Evolutionary conservation across 2,113 vertebrate genomes (phyloP).

Genomic region (Mesitornis unicolor): DNA sequence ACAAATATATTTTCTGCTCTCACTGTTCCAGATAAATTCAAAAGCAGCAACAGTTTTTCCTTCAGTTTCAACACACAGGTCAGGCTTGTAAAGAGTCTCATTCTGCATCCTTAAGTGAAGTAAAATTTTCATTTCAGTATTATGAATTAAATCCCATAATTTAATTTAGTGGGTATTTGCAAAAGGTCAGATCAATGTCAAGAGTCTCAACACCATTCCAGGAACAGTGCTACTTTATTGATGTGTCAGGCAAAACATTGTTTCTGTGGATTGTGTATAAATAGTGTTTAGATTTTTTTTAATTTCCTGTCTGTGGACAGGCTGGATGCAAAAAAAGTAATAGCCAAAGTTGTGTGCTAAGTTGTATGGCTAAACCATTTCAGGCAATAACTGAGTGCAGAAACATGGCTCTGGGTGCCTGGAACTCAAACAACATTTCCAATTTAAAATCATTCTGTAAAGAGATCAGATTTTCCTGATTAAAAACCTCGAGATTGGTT

Average conservation of each 20-base stretch:
- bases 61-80: neutral
- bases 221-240: conserved; percentile 11
- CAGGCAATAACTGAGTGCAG: neutral
- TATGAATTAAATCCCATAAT: neutral
- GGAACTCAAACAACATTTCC: neutral
- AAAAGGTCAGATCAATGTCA: neutral
- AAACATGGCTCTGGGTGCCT: neutral
- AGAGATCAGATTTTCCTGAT: conserved; percentile 48
- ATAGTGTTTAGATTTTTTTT: neutral
- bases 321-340: neutral
- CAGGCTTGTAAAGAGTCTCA: neutral
- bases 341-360: neutral
- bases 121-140: neutral
- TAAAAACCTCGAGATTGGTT: conserved; percentile 19
- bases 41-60: neutral
- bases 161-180: neutral
- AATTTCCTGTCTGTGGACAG: conserved; percentile 53
- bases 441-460: conserved; percentile 26
- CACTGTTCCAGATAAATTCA: neutral
- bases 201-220: neutral
- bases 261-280: conserved; percentile 33
- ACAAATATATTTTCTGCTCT: neutral
- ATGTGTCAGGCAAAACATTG: neutral
- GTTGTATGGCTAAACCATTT: neutral
- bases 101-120: neutral